Base-by-base conservation (phyloP, 2,888 invertebrate genomes). In the Pherbina coryleti region DNA sequence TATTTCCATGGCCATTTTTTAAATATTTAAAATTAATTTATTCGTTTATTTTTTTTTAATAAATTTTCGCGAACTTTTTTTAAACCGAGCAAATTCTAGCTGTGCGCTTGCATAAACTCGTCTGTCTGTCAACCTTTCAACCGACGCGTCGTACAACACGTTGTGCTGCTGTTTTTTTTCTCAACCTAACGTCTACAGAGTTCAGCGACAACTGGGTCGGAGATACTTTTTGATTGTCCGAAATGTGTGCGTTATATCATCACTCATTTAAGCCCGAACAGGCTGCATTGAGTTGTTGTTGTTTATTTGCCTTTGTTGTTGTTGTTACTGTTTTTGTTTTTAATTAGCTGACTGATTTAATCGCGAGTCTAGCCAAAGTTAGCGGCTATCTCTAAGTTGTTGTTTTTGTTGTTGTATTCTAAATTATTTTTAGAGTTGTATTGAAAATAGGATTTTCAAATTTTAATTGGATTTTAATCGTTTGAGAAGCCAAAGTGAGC, bases 1-100 rank as follows among this genome's bases (percentile, higher is more conserved):
- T 25, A 85, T 83, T 5, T 80, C 31, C 76, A 79, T 66, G 2
- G 78, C 71, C 79, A 79, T 80, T 79, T 78, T 77, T 22, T 25
- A 9, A 14, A 22, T 2, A n/a, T n/a, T n/a, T n/a, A n/a, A n/a
- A n/a, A n/a, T n/a, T n/a, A n/a, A n/a, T n/a, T n/a, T n/a, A n/a
- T n/a, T n/a, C n/a, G n/a, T n/a, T n/a, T n/a, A n/a, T n/a, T n/a
- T n/a, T n/a, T 53, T 14, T 53, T 17, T 53, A 8, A 19, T n/a
- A 4, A 14, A 14, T 17, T 5, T n/a, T 51, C 17, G n/a, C n/a
- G n/a, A n/a, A n/a, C 17, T 4, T 5, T 8, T 53, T 19, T 53
- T 53, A 4, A 3, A 14, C 17, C 3, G 4, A 8, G 7, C 57
- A 57, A 22, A 9, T 57, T 57, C 22, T 22, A 9, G 25, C 11